These are phyloP conservation scores for Ommatoiulus sabulosus DNA, from an alignment of 2,888 invertebrate species.

Conservation along the genomic window DNA sequence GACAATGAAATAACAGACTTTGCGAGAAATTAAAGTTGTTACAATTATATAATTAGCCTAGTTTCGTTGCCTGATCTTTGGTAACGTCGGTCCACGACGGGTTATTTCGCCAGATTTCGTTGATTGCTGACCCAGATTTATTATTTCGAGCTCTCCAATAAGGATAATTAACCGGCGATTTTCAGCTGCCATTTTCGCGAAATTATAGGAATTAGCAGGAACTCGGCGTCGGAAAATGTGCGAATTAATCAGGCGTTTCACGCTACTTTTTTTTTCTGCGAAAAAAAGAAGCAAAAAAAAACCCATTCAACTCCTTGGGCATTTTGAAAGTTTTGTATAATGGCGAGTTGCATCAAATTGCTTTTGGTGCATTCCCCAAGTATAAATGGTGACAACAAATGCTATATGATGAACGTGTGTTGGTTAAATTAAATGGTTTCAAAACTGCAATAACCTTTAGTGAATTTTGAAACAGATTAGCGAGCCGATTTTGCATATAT, in stretches of 20 bases:
- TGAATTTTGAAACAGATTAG: no score
- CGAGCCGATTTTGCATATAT: no score
- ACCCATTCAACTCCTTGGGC: neutral
- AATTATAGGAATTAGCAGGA: conserved; percentile 4
- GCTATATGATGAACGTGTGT: no score
- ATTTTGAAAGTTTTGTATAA: neutral
- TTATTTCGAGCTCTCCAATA: neutral
- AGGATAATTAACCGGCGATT: neutral
- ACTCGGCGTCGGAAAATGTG: neutral
- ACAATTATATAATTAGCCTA: neutral
- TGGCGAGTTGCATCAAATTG: neutral
- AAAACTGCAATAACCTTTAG: no score
- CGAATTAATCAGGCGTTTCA: conserved; percentile 5
- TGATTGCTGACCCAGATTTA: neutral
- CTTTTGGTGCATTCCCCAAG: no score
- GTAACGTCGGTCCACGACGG: neutral
- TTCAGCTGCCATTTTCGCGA: neutral
- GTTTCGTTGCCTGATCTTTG: neutral
- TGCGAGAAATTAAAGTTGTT: neutral
- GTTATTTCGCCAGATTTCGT: neutral
- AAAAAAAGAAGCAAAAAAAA: neutral
- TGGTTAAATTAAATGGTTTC: no score
- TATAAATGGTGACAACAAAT: no score
- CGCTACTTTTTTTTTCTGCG: neutral
- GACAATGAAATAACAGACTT: conserved; percentile 12